Evolutionary conservation across 2,888 invertebrate species (phyloP).

Genomic region (Mythimna lalbum): DNA sequence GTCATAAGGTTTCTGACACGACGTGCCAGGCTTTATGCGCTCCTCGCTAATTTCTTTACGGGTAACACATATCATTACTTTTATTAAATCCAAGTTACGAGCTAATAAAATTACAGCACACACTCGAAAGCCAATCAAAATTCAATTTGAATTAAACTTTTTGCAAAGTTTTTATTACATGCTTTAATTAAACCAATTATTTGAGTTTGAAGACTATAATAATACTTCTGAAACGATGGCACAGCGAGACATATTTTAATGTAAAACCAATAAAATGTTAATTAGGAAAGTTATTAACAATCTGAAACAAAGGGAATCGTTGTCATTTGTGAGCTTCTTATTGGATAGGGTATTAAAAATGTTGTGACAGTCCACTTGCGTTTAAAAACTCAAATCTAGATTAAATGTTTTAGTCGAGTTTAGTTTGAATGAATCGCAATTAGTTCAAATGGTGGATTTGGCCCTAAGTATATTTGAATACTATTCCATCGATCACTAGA

Average conservation of each 20-base stretch:
- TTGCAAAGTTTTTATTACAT: constrained; percentile 22
- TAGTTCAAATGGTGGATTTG: no score
- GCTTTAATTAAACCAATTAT: constrained; percentile 38
- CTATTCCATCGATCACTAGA: no score
- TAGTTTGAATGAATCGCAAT: no score
- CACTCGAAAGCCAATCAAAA: constrained; percentile 32
- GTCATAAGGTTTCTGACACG: not conserved
- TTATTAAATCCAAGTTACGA: constrained; percentile 16
- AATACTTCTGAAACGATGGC: not conserved
- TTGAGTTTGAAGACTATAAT: not conserved
- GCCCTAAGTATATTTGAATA: no score
- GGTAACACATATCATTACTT: not conserved
- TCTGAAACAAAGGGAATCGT: not conserved
- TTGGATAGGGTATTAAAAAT: no score
- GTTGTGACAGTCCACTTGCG: no score
- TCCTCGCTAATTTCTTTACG: not conserved
- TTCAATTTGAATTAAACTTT: constrained; percentile 33
- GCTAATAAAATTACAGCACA: constrained; percentile 16
- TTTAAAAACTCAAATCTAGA: no score
- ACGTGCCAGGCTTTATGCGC: not conserved
- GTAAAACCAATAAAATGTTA: not conserved
- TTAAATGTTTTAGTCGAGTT: no score
- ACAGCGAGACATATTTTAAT: not conserved
- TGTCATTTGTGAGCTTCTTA: not conserved
- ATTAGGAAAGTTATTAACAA: not conserved